Evolutionary conservation across 2,113 vertebrate species (phyloP).

Genomic region (Bos indicus): DNA sequence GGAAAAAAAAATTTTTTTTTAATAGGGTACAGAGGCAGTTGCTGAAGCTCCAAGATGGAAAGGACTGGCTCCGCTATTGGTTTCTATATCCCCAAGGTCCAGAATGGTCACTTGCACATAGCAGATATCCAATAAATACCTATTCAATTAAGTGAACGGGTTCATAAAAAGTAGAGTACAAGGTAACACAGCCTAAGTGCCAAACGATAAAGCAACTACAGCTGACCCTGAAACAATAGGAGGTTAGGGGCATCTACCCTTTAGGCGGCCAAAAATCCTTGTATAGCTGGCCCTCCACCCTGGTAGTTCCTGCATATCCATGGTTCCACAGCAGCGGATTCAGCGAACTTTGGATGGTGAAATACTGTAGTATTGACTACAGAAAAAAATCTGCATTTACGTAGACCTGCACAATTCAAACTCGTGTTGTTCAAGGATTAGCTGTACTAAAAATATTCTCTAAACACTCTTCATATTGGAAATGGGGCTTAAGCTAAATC

Average conservation of each 20-base stretch:
- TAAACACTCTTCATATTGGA: neutral
- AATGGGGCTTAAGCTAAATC: neutral
- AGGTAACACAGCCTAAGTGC: neutral
- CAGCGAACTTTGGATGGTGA: neutral
- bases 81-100: neutral
- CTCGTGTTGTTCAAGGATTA: neutral
- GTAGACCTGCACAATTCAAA: neutral
- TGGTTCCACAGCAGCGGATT: neutral
- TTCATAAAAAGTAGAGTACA: neutral
- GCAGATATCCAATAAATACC: neutral
- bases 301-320: neutral
- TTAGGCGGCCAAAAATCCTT: neutral
- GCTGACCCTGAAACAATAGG: neutral
- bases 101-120: neutral
- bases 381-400: neutral
- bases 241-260: neutral
- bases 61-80: neutral
- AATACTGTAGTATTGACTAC: neutral
- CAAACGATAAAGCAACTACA: neutral
- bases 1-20: neutral
- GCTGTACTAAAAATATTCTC: neutral
- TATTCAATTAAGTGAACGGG: neutral
- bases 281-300: neutral
- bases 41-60: neutral
- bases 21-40: neutral